Evolutionary conservation across 2,113 vertebrate species (phyloP).

Genomic region (Philantomba maxwellii): DNA sequence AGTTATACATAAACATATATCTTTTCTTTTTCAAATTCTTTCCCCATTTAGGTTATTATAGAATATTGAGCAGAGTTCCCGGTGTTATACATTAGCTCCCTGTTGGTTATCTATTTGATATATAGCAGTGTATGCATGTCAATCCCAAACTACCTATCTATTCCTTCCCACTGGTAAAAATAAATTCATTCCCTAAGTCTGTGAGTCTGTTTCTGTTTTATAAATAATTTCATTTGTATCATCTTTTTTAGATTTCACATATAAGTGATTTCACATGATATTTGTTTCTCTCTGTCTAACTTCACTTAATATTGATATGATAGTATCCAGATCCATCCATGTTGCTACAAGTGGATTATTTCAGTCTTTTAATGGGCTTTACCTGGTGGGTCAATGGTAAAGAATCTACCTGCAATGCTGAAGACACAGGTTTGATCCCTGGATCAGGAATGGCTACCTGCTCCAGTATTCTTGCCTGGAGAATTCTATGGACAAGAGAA

Average conservation of each 20-base stretch:
- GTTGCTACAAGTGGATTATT: background rate
- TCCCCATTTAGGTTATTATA: background rate
- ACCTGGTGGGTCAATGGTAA: background rate
- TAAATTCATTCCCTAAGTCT: background rate
- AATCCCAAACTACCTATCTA: background rate
- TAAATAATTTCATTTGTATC: background rate
- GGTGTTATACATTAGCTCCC: background rate
- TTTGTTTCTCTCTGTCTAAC: background rate
- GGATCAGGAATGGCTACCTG: background rate
- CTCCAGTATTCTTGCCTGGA: background rate
- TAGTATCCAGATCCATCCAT: background rate
- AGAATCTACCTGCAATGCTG: background rate
- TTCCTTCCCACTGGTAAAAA: background rate
- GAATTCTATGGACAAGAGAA: background rate
- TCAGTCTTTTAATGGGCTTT: background rate
- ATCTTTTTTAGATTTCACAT: background rate
- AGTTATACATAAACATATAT: background rate
- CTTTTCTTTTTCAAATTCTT: background rate
- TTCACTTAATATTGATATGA: background rate
- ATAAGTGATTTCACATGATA: background rate
- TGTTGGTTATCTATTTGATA: background rate
- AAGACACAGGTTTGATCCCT: background rate
- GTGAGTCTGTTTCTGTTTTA: background rate
- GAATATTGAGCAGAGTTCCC: background rate
- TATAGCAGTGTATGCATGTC: background rate